Percentiles rank a stretch among this genome's conserved stretches.
phyloP scores from a whole-genome alignment of 2,797 vertebrate species.

The Macroramphosus scolopax region DNA sequence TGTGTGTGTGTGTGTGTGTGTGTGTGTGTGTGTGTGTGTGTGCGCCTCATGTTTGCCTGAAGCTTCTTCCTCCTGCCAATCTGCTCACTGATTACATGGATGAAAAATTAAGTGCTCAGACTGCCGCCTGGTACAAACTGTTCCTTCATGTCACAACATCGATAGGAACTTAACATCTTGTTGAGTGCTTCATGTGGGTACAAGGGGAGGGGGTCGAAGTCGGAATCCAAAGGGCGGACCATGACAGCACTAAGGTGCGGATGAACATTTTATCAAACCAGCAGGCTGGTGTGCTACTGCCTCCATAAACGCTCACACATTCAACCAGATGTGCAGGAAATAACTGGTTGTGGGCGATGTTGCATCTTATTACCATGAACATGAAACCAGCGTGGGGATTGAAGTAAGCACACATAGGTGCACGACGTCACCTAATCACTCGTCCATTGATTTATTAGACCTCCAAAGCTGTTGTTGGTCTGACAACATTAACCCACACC shows the following conservation, averaged over 20 bases:
- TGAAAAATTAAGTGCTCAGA: conserved; percentile 17
- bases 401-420: no score
- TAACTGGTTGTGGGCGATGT: no score
- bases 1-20: not conserved
- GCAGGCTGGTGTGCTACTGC: not conserved
- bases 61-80: conserved; percentile 2
- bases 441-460: no score
- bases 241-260: conserved; percentile 10
- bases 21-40: not conserved
- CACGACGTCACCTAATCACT: no score
- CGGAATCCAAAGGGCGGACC: no score
- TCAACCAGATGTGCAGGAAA: not conserved
- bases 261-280: conserved; percentile 16
- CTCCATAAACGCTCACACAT: not conserved
- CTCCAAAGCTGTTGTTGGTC: no score
- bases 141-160: conserved; percentile 26
- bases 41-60: not conserved
- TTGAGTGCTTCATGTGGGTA: no score
- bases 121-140: conserved; percentile 10
- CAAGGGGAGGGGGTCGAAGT: no score
- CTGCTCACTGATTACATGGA: conserved; percentile 10
- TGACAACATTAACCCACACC: no score
- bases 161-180: conserved; percentile 19
- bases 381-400: no score
- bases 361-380: no score